These are phyloP conservation scores for Notamacropus eugenii DNA, from an alignment of 2,797 vertebrate genomes.

Conservation along the genomic window DNA sequence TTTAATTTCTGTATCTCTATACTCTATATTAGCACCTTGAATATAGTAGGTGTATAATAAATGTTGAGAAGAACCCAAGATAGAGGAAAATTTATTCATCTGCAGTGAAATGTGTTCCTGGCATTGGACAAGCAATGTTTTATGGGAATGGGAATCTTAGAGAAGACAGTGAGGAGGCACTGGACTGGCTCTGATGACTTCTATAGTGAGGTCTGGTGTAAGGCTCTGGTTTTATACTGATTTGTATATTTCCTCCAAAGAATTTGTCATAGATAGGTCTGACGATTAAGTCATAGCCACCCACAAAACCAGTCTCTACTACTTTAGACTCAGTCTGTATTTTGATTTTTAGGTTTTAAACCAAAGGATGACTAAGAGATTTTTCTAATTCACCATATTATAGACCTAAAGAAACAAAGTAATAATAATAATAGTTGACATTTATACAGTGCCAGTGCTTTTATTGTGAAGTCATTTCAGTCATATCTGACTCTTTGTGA, in stretches of 20 bases:
- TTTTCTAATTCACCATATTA: background rate
- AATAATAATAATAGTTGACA: background rate
- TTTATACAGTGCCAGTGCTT: background rate
- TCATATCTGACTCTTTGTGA: background rate
- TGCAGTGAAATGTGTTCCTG: background rate
- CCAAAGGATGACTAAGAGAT: background rate
- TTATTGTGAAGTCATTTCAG: background rate
- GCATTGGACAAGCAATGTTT: slow-evolving; percentile 13
- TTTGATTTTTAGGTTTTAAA: background rate
- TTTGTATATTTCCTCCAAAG: background rate
- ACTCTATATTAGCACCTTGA: background rate
- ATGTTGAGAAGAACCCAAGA: background rate
- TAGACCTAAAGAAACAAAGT: background rate
- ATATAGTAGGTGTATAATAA: background rate
- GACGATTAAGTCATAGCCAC: slow-evolving; percentile 8
- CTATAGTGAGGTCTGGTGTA: slow-evolving; percentile 16
- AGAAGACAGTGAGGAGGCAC: background rate
- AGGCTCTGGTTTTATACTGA: background rate
- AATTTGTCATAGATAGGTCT: slow-evolving; percentile 18
- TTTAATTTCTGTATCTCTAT: background rate
- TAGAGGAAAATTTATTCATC: background rate
- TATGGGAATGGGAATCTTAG: slow-evolving; percentile 2
- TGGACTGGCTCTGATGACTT: slow-evolving; percentile 9
- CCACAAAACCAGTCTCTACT: background rate
- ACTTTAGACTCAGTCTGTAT: background rate